phyloP scores from a whole-genome alignment of 2,797 vertebrate species.

The Phoxinus dragarum region DNA sequence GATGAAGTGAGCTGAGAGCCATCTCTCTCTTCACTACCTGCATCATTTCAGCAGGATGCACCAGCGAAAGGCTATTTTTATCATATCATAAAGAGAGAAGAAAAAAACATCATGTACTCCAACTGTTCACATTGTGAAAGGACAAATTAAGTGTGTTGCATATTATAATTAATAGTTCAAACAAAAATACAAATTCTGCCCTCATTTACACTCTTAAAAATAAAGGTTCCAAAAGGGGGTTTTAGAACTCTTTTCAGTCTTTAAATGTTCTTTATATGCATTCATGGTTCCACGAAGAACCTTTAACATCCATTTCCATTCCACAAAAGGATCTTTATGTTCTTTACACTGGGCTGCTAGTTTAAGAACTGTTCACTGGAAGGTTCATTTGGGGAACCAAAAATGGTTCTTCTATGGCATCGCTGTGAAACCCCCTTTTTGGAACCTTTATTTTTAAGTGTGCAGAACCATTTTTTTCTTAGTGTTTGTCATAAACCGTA shows the following conservation, averaged over 20 bases:
- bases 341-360: not conserved
- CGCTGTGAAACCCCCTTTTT: not conserved
- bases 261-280: too few relatives aligned
- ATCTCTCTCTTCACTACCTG: constrained; percentile 64
- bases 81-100: not conserved
- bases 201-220: not conserved
- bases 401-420: not conserved
- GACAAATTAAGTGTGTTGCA: not conserved
- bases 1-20: constrained; percentile 71
- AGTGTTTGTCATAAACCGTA: too few relatives aligned
- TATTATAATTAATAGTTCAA: not conserved
- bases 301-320: not conserved
- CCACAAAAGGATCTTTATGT: not conserved
- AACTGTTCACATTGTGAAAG: constrained; percentile 13
- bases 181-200: not conserved
- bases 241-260: not conserved
- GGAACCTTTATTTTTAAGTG: not conserved
- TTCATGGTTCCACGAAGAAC: not conserved
- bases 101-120: not conserved
- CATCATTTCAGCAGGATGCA: constrained; percentile 57
- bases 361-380: not conserved
- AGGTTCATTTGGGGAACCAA: not conserved
- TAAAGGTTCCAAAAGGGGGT: not conserved
- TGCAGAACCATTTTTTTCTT: not conserved
- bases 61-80: constrained; percentile 50